These are phyloP conservation scores for Bucco capensis DNA, from an alignment of 2,113 vertebrate genomes.

Conservation along the genomic window DNA sequence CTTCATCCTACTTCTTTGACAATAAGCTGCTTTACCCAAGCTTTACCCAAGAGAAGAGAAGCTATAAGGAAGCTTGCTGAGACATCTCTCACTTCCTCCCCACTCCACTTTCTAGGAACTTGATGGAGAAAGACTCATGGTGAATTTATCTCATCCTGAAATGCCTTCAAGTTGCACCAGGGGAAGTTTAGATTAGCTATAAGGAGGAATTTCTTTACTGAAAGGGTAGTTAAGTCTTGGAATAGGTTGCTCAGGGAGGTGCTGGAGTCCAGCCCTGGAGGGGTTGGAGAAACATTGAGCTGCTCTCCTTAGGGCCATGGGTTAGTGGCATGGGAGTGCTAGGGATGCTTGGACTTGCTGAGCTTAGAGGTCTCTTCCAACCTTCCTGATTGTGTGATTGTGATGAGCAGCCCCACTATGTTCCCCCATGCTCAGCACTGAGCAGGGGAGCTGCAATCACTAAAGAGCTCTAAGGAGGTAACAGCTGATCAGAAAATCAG, in stretches of 20 bases:
- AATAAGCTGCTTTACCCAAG: background rate
- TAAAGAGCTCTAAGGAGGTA: background rate
- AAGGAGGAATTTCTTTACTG: too few relatives aligned
- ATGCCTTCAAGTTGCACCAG: too few relatives aligned
- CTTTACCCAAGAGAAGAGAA: background rate
- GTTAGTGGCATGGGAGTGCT: too few relatives aligned
- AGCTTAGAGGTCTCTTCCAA: too few relatives aligned
- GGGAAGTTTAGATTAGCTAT: too few relatives aligned
- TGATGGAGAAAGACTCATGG: background rate
- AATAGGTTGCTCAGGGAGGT: too few relatives aligned
- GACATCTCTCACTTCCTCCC: background rate
- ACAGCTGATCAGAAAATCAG: background rate
- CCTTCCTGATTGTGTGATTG: too few relatives aligned
- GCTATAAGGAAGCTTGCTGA: background rate
- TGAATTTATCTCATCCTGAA: background rate
- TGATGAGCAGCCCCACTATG: background rate
- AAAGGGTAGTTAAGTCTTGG: too few relatives aligned
- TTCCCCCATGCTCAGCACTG: background rate
- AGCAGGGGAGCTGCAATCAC: background rate
- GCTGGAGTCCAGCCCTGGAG: too few relatives aligned
- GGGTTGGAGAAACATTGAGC: too few relatives aligned
- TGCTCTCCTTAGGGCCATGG: too few relatives aligned
- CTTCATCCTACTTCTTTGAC: background rate
- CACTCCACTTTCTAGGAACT: background rate
- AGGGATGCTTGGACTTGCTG: too few relatives aligned